These are phyloP conservation scores for Brachirus orientalis DNA, from an alignment of 2,113 vertebrate species.

Conservation along the genomic window DNA sequence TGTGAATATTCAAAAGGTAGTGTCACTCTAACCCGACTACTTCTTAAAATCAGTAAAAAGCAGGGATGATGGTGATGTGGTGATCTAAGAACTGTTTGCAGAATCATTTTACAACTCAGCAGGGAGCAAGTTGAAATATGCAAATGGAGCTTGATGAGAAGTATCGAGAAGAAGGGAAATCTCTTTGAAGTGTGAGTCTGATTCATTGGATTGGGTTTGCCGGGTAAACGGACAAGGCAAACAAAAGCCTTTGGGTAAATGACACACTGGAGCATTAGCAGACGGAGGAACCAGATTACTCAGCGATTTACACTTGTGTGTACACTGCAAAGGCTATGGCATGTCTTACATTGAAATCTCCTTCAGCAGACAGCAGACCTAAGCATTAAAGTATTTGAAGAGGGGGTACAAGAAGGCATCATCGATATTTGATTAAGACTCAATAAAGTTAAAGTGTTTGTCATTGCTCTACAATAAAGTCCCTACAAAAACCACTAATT, in stretches of 20 bases:
- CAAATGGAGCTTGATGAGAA: slow-evolving; percentile 63
- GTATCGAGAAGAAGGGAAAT: slow-evolving; percentile 39
- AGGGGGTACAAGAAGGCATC: neutral
- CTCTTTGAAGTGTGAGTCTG: slow-evolving; percentile 70
- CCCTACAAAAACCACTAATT: neutral
- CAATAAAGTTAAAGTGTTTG: neutral
- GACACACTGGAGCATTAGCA: slow-evolving; percentile 61
- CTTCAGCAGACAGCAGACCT: slow-evolving; percentile 45
- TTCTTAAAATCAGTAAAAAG: slow-evolving; percentile 14
- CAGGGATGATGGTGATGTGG: slow-evolving; percentile 1
- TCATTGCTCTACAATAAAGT: slow-evolving; percentile 1
- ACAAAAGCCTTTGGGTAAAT: slow-evolving; percentile 63
- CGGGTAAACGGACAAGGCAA: slow-evolving; percentile 57
- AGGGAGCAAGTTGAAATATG: slow-evolving; percentile 55
- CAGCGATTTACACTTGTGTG: slow-evolving; percentile 52
- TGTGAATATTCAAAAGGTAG: slow-evolving; percentile 17
- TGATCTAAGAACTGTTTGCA: slow-evolving; percentile 45
- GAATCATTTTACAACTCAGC: slow-evolving; percentile 51
- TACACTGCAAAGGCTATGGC: slow-evolving; percentile 32
- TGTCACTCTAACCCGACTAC: neutral
- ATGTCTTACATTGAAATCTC: slow-evolving; percentile 54
- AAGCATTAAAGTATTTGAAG: slow-evolving; percentile 20
- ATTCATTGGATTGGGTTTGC: slow-evolving; percentile 63
- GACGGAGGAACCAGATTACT: slow-evolving; percentile 22
- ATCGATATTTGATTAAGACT: slow-evolving; percentile 14